Evolutionary conservation across 2,888 invertebrate genomes (phyloP), one percentile per base, ranked within the genome.

Genomic region (Cyrtodaria siliqua): DNA sequence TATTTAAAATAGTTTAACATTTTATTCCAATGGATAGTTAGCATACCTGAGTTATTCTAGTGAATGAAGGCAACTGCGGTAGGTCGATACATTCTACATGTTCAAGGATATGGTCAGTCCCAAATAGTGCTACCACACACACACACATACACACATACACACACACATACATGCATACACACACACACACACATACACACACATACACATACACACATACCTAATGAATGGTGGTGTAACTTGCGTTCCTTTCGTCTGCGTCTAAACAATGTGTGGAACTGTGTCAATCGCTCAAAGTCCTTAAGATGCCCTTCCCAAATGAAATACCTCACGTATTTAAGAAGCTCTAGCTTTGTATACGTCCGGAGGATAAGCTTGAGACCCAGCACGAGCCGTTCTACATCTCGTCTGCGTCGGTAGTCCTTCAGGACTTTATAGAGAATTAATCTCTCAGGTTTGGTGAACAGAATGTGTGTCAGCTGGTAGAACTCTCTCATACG

Each of bases 281-380:
- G 50, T 1, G 80, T 80, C 4, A 69, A 38, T 33, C 67, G 71
- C 62, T 85, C 83, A 69, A 84, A 90, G 53, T 81, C 75, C 0
- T 56, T 42, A 16, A 88, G 40, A 50, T 90, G 87, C 0, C 68
- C 67, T 8, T 79, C 67, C 40, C 85, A 83, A 3, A 90, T 70
- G 52, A 90, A 84, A 50, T 83, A 78, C 16, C 89, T 79, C 14
- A 90, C 74, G 42, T 88, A 86, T 40, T 82, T 83, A 20, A 90
- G 70, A 1, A 90, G 76, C 38, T 88, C 87, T 29, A 87, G 67
- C 67, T 89, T 88, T 16, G 81, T 81, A n/a, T 86, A 85, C 0
- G 87, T 88, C 67, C 87, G 79, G 18, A 89, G 73, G n/a, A 88
- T 53, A 6, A 83, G 55, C 26, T 69, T 67, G 14, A 89, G 72